Conservation (phyloP, 2,797 vertebrate species). For the Paratrypauchen microcephalus region DNA sequence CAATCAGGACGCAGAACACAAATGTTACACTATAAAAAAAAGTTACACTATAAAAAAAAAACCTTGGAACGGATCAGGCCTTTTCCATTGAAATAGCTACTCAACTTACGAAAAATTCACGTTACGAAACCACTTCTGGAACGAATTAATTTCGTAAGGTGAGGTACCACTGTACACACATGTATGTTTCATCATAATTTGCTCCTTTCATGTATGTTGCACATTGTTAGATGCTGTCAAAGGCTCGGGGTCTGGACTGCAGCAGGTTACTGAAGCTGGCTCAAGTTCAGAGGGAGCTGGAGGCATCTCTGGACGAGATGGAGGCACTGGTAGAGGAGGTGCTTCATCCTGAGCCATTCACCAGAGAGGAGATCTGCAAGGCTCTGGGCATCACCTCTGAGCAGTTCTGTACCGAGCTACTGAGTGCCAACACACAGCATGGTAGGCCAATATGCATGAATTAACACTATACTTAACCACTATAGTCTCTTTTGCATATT, state of each 20-base stretch:
- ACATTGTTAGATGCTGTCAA: slow-evolving; percentile 84
- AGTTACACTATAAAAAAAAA: too few species aligned
- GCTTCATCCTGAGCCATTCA: slow-evolving; percentile 89
- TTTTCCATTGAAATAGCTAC: too few species aligned
- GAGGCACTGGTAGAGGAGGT: slow-evolving; percentile 82
- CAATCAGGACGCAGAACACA: too few species aligned
- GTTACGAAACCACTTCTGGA: too few species aligned
- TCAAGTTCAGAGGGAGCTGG: slow-evolving; percentile 83
- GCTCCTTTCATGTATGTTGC: background rate
- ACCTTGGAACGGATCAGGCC: too few species aligned
- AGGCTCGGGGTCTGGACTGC: slow-evolving; percentile 80
- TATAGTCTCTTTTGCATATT: background rate
- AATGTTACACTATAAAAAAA: too few species aligned
- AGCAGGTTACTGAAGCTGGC: slow-evolving; percentile 77
- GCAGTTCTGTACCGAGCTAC: slow-evolving; percentile 81
- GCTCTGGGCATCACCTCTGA: slow-evolving; percentile 81
- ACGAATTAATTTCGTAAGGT: too few species aligned
- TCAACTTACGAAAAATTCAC: too few species aligned
- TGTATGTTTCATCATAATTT: background rate
- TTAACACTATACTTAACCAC: background rate
- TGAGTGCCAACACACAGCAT: slow-evolving; percentile 86
- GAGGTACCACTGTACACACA: too few species aligned
- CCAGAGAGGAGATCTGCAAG: slow-evolving; percentile 87
- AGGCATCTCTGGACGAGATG: slow-evolving; percentile 87
- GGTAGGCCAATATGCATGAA: slow-evolving; percentile 71